Percentiles rank a stretch among this genome's conserved stretches.
phyloP scores from a whole-genome alignment of 2,797 vertebrate species.

The Peromyscus melanophrys region DNA sequence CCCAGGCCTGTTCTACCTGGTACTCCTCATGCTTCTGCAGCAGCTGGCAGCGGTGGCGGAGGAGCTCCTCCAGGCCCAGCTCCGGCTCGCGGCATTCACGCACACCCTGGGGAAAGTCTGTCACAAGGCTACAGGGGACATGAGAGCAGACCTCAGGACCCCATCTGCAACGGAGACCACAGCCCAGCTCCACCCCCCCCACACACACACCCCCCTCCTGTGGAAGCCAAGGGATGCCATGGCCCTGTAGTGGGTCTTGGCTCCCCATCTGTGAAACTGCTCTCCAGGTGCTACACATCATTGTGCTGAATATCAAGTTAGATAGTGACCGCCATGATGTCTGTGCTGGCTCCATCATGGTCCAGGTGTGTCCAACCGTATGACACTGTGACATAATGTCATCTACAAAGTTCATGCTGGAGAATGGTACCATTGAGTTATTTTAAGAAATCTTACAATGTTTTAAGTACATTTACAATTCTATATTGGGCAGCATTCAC shows the following conservation, averaged over 20 bases:
- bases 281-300: neutral
- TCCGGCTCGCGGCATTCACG: slow-evolving; percentile 90
- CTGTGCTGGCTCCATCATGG: accelerated
- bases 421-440: neutral
- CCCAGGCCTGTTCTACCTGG: slow-evolving; percentile 91
- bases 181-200: no score
- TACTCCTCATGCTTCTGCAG: slow-evolving; percentile 92
- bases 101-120: slow-evolving; percentile 91
- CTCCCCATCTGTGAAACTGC: neutral
- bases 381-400: neutral
- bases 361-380: neutral
- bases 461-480: neutral
- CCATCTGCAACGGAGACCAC: neutral
- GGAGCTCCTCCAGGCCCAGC: slow-evolving; percentile 93
- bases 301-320: neutral
- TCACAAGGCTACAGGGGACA: slow-evolving; percentile 91
- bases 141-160: neutral
- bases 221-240: accelerated
- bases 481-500: neutral
- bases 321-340: neutral
- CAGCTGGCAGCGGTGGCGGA: slow-evolving; percentile 90
- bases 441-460: neutral
- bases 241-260: neutral
- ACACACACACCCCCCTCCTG: no score
- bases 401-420: neutral